Base-by-base conservation (phyloP, 1,140 invertebrate species). In the Eumeta japonica region DNA sequence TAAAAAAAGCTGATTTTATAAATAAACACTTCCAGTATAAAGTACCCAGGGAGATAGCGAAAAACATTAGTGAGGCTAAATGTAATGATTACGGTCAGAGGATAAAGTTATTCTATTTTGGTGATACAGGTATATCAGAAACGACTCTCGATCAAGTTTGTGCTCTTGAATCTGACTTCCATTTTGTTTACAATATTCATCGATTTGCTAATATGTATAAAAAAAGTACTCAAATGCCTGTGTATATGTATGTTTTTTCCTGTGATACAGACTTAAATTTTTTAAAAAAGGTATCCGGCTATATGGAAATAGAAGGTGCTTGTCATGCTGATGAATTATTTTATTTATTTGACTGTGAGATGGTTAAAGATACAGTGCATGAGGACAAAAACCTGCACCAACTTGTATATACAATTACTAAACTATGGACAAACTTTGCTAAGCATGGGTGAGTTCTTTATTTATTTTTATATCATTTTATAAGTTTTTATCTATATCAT, bases 361-460 rank as follows among this genome's bases (percentile, higher is more conserved):
- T 78, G 17, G 71, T 64, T 10, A 48, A 45, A 16, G 46, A 55
- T 37, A 47, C 55, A n/a, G 64, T 70, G 28, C 43, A 61, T 35
- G 55, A 66, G 12, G 41, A 56, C 3, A 46, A 65, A n/a, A 60
- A 58, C 19, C 17, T 66, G 18, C 60, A 67, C 41, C 41, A 52
- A 3, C 50, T 62, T 28, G 50, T 60, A 10, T 43, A 45, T 45
- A 50, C 45, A 12, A 53, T 88, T 45, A 83, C 84, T 0, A 76
- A 62, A n/a, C 41, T 86, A 14, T 88, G 85, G 85, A 75, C 78
- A 0, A 84, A 87, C 60, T 89, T 89, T 50, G 85, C 86, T 0
- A 79, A 75, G 55, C 76, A 67, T 18, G 80, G 83, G 85, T 87
- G 62, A 76, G 72, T 54, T 37, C 10, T 24, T 34, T 14, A 5